Conservation (phyloP, 2,113 vertebrate species). For the Meriones unguiculatus region DNA sequence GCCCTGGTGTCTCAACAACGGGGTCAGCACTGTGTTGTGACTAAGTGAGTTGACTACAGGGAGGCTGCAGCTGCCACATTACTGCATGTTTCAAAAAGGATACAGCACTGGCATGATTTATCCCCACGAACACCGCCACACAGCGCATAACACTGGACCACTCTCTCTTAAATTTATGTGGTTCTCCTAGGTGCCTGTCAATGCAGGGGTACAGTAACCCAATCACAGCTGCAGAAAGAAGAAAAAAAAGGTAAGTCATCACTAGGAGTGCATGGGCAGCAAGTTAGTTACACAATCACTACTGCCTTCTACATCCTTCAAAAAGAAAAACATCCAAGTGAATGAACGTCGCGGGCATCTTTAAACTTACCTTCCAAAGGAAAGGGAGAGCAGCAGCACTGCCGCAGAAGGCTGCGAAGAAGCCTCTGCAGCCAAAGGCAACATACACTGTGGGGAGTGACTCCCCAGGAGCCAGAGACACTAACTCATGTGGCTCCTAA, state of each 20-base stretch:
- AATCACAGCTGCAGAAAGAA: constrained; percentile 90
- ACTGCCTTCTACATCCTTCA: constrained; percentile 16
- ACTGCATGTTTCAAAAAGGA: constrained; percentile 87
- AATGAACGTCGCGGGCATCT: constrained; percentile 31
- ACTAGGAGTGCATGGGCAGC: constrained; percentile 38
- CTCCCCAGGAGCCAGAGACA: constrained; percentile 31
- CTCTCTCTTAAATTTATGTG: constrained; percentile 97
- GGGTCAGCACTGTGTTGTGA: neutral
- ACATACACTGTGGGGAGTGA: constrained; percentile 1
- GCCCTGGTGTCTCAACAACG: neutral
- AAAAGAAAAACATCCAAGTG: neutral
- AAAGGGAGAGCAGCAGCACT: neutral
- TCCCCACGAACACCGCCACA: constrained; percentile 98
- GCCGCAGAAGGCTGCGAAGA: neutral
- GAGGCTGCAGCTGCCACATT: constrained; percentile 64
- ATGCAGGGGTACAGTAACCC: constrained; percentile 98
- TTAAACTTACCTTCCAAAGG: constrained; percentile 66
- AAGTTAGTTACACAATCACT: constrained; percentile 49
- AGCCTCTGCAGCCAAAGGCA: neutral
- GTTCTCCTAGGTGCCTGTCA: constrained; percentile 95
- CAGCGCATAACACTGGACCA: constrained; percentile 99
- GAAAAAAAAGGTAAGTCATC: constrained; percentile 72
- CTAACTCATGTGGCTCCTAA: constrained; percentile 17
- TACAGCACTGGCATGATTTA: constrained; percentile 99
- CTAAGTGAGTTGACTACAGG: constrained; percentile 61